These are phyloP conservation scores for Neocrepidodera transversa DNA, from an alignment of 2,888 invertebrate genomes.

Conservation along the genomic window DNA sequence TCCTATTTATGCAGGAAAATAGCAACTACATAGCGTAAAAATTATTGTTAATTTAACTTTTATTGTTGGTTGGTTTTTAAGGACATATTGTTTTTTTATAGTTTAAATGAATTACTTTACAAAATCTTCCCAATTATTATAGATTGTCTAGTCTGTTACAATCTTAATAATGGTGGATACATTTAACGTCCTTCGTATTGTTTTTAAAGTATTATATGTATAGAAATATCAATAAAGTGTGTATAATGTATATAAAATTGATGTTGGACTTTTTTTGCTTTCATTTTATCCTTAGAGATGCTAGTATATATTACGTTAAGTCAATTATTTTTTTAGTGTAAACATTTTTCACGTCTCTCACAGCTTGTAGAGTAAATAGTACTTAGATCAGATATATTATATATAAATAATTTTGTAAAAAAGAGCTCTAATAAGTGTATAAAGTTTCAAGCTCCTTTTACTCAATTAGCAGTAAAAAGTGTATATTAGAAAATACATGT, in stretches of 20 bases:
- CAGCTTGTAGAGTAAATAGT: too few relatives aligned
- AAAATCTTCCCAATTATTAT: slow-evolving; percentile 44
- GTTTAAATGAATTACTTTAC: not conserved
- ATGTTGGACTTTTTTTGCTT: slow-evolving; percentile 35
- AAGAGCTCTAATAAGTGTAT: too few relatives aligned
- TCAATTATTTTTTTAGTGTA: too few relatives aligned
- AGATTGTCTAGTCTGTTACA: slow-evolving; percentile 58
- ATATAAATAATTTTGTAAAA: too few relatives aligned
- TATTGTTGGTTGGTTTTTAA: not conserved
- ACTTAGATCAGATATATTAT: too few relatives aligned
- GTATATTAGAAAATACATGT: too few relatives aligned
- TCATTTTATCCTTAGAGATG: too few relatives aligned
- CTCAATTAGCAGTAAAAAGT: too few relatives aligned
- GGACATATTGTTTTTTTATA: not conserved
- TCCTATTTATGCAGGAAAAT: not conserved
- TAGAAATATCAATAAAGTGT: slow-evolving; percentile 50
- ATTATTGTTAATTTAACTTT: not conserved
- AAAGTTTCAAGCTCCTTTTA: too few relatives aligned
- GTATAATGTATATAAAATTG: slow-evolving; percentile 45
- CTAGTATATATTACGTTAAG: too few relatives aligned
- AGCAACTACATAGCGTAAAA: not conserved
- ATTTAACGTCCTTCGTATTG: slow-evolving; percentile 41
- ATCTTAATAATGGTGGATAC: slow-evolving; percentile 42
- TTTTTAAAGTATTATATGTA: slow-evolving; percentile 51
- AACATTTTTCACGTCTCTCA: too few relatives aligned